These are phyloP conservation scores for Neodiprion pinetum DNA, from an alignment of 1,140 invertebrate genomes.

Conservation along the genomic window DNA sequence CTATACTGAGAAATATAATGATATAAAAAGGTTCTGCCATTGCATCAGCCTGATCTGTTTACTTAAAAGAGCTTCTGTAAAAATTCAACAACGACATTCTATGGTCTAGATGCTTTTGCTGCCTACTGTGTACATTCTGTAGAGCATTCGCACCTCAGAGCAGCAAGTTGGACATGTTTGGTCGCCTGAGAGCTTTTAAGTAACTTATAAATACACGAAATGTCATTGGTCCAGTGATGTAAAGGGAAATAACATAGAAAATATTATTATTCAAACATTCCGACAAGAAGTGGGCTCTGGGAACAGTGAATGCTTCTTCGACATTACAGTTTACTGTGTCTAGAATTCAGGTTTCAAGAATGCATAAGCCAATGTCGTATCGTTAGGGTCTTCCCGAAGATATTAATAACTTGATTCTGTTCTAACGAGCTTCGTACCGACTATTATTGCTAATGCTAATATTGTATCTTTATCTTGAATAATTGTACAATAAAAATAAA, in stretches of 20 bases:
- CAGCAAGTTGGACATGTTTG: conserved; percentile 31
- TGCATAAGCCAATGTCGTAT: conserved; percentile 49
- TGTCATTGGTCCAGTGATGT: conserved; percentile 31
- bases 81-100: conserved; percentile 29
- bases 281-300: conserved; percentile 41
- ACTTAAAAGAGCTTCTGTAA: conserved; percentile 35
- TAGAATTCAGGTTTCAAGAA: conserved; percentile 56
- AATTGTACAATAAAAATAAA: background rate
- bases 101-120: conserved; percentile 47
- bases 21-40: conserved; percentile 32
- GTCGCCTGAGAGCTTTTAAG: conserved; percentile 37
- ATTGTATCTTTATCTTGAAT: background rate
- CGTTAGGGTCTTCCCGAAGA: conserved; percentile 56
- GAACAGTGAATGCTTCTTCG: conserved; percentile 45
- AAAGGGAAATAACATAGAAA: conserved; percentile 31
- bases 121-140: conserved; percentile 44
- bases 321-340: conserved; percentile 42
- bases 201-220: conserved; percentile 33
- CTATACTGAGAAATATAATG: conserved; percentile 14
- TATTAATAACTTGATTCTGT: background rate
- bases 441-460: background rate
- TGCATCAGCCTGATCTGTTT: conserved; percentile 42
- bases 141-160: conserved; percentile 43
- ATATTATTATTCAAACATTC: conserved; percentile 53
- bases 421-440: background rate